Base-by-base conservation (phyloP, 2,888 invertebrate species). In the Lasioglossum lativentre region DNA sequence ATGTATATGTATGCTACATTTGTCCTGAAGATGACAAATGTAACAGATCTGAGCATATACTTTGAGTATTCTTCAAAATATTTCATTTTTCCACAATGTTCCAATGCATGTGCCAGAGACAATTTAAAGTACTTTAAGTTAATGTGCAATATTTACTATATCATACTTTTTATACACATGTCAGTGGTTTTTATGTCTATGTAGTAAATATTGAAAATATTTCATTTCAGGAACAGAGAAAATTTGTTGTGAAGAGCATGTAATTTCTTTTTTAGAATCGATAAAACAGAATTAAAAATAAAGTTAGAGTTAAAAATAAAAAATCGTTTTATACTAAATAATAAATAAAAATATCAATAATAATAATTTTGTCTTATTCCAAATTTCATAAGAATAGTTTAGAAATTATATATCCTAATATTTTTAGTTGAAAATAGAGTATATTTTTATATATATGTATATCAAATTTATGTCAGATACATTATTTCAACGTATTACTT, bases 401-500 rank as follows among this genome's bases (percentile, higher is more conserved):
- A 75, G n/a, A 82, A 75, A 85, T 85, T 52, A 81, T 75, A 59
- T 75, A 75, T 74, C 30, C 47, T 45, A 74, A 52, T 78, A 38
- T 47, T 74, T 77, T 52, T 72, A 70, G 59, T 47, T 76, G 76
- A 73, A 78, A 78, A 76, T 71, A 83, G 42, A 75, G 70, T 74
- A 84, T 83, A 76, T 70, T 68, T 45, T 12, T 42, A 45, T 72
- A 45, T 72, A 27, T 72, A 30, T 72, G 71, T 72, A 42, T 76
- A 85, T 85, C 73, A 86, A 81, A 85, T 81, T 77, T 78, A 71
- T 81, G 59, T 81, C 40, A 47, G 74, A 79, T 83, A 79, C 56
- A 38, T 42, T 72, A 45, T 47, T 72, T 71, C 40, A 76, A 59
- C 27, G 63, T 59, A 45, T 80, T 63, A 45, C 40, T 59, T 52